Conservation (phyloP, 2,888 invertebrate species). For the Ornithoptera alexandrae region DNA sequence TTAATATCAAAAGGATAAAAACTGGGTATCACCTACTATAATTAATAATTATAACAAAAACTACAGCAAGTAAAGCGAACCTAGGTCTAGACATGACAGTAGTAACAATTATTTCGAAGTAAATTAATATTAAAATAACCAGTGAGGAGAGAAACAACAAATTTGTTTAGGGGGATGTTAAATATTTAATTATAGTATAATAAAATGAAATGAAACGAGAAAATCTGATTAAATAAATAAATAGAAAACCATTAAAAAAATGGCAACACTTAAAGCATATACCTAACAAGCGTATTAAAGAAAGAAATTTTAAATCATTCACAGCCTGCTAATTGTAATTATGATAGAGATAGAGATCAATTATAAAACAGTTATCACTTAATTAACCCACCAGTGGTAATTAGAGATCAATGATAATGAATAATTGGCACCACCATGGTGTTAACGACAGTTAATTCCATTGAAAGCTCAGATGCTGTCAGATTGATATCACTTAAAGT, state of each 20-base stretch:
- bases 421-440: constrained; percentile 25
- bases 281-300: constrained; percentile 1
- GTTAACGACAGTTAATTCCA: constrained; percentile 30
- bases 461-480: constrained; percentile 25
- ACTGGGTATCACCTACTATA: no score
- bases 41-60: no score
- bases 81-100: no score
- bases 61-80: no score
- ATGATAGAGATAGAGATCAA: constrained; percentile 7
- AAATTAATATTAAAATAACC: no score
- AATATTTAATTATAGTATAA: no score
- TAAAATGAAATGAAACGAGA: no score
- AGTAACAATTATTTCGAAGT: no score
- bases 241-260: neutral
- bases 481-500: constrained; percentile 22
- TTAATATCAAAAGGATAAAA: no score
- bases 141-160: no score
- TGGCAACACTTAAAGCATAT: neutral
- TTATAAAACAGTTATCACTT: constrained; percentile 22
- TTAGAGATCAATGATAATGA: constrained; percentile 26
- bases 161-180: no score
- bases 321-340: constrained; percentile 1
- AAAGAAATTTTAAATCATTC: neutral
- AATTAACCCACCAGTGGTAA: constrained; percentile 23
- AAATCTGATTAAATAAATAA: no score